Evolutionary conservation across 2,888 invertebrate species (phyloP).

Genomic region (Glaucopsyche alexis): DNA sequence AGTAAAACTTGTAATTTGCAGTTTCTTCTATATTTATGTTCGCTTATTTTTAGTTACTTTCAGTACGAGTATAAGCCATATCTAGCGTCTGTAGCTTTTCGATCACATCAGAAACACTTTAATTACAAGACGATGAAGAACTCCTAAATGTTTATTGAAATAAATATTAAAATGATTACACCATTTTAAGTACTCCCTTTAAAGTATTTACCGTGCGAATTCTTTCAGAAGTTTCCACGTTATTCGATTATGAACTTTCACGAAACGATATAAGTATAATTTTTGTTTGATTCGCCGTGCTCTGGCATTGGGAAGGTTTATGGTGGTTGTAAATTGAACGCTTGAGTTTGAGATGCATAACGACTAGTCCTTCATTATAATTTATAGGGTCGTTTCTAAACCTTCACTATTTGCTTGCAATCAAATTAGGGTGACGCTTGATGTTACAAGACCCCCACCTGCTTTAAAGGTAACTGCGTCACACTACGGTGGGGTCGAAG

Average conservation of each 20-base stretch:
- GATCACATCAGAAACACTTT: background rate
- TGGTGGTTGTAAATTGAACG: constrained; percentile 31
- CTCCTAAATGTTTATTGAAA: background rate
- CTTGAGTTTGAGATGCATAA: constrained; percentile 30
- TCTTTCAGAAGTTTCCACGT: background rate
- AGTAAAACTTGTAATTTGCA: too few relatives aligned
- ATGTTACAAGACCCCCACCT: constrained; percentile 5
- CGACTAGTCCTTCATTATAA: constrained; percentile 31
- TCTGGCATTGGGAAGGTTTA: constrained; percentile 28
- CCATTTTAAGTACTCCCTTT: background rate
- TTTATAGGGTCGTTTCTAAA: constrained; percentile 31
- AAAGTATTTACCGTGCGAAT: constrained; percentile 7
- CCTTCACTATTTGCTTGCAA: constrained; percentile 18
- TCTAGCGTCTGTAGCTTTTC: too few relatives aligned
- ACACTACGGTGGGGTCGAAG: background rate
- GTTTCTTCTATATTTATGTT: too few relatives aligned
- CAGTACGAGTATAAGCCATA: too few relatives aligned
- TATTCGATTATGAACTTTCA: background rate
- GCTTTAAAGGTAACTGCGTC: background rate
- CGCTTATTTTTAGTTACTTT: too few relatives aligned
- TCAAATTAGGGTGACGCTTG: constrained; percentile 15
- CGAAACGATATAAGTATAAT: background rate
- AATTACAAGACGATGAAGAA: too few relatives aligned
- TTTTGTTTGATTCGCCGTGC: background rate
- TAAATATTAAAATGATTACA: background rate